Base-by-base conservation (phyloP, 2,888 invertebrate species). In the Chymomyza fuscimana region DNA sequence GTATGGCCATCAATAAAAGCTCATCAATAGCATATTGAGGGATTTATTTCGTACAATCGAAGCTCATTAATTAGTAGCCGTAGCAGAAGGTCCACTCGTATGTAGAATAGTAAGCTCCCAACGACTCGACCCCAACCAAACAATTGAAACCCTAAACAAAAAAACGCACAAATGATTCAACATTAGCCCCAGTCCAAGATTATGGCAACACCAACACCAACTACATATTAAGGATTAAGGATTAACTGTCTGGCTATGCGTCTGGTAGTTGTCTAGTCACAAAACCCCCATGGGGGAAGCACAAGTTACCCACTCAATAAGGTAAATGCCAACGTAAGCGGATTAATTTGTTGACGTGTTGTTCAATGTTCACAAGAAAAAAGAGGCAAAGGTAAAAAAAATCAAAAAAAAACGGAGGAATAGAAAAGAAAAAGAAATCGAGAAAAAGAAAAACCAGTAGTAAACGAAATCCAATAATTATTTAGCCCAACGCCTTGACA, bases 321-420 rank as follows among this genome's bases (percentile, higher is more conserved):
- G 77, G 77, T 81, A 83, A 79, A 80, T 79, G 79, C 77, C 72
- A 62, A 67, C 65, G 70, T 85, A 85, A 85, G 83, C 80, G 86
- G 84, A 87, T 87, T 87, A 85, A 80, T 82, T 85, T 77, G 76
- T 76, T 82, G 82, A 86, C 85, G 86, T 84, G 84, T 80, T 86
- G 79, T 63, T 82, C 81, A 76, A 25, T 25, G 58, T 19, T 25
- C 58, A 25, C 56, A 70, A 74, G 64, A 71, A 56, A 61, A 62
- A 66, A 70, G 62, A n/a, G 29, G 4, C 25, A 25, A 25, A 25
- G 25, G 25, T 2, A 19, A 19, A 19, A 19, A 19, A 19, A 51
- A 63, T 36, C 51, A 58, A 16, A 59, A 46, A 60, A 60, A 54
- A 58, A 32, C 32, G 32, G 32, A 63, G 62, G 40, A 52, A 69